Evolutionary conservation across 1,140 invertebrate genomes (phyloP), one percentile per base, ranked within the genome.

Genomic region (Hylaeus volcanicus): DNA sequence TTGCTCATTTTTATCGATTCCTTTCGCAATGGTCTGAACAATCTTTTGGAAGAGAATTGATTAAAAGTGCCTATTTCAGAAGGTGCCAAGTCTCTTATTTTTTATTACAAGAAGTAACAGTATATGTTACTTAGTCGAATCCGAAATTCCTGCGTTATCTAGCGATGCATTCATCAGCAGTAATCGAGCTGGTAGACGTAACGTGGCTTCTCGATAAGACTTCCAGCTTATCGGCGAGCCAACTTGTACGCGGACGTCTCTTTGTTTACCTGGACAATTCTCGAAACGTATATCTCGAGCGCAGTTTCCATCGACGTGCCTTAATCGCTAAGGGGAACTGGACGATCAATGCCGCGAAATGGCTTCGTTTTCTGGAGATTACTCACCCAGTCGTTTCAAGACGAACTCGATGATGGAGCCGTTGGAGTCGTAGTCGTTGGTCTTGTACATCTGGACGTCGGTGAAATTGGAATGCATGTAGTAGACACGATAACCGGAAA

Each of bases 401-500:
- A 93, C 93, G 85, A 95, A 95, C 58, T 94, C 92, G 85, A 95
- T 94, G 43, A 89, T 85, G 2, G 90, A 91, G 69, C 86, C 91
- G 55, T 92, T 92, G 63, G 92, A 90, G 37, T 92, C 92, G 63
- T 92, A 90, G 37, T 94, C 90, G 6, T 90, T 91, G 55, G 93
- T 92, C 86, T 94, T 95, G 51, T 95, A 93, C 72, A 94, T 95
- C 80, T 94, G 93, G 48, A 95, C 95, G 79, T 95, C 94, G 37
- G 95, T 96, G 82, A 94, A 95, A 90, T 96, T 96, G 81, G 94
- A 94, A 89, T 95, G 94, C 91, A 95, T 95, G 84, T 95, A 96
- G 88, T 96, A 96, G 64, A 97, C 94, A 83, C 96, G 93, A 91
- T 97, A 97, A 60, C 96, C 96, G 75, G 93, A 91, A 75, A 97